Base-by-base conservation (phyloP, 2,113 vertebrate species). In the Calidris pugnax region DNA sequence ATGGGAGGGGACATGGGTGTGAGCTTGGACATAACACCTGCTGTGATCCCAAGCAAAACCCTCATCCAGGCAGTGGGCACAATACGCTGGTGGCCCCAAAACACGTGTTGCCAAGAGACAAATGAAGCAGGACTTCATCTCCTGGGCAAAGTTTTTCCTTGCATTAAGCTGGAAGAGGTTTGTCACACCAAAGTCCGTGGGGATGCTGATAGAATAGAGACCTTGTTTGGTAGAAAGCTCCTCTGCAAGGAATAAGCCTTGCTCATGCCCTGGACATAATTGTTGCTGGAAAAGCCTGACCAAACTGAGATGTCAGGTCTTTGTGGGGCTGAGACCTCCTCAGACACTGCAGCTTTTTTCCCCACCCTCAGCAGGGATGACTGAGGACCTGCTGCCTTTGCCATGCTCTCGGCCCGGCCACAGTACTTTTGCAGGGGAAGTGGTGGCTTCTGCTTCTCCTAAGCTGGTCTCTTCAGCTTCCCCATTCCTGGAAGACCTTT, bases 391-490 rank as follows among this genome's bases (percentile, higher is more conserved):
- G 35, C 47, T 39, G 26, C n/a, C 35, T 37, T 32, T 51, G 66
- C 37, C 2, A 5, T 53, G 71, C 72, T 59, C 26, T 72, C 0
- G 0, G 63, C 16, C 3, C 0, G 0, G 43, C 73, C 12, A 0
- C 85, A 50, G 88, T 72, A 75, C 33, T 78, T 90, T 10, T 77
- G 51, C 47, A 90, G 72, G 59, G 68, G 78, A 91, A 96, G 51
- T 14, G 3, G 41, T 2, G 23, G 35, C 63, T 86, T 94, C 93
- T 14, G 50, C 14, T 87, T 71, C 39, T 81, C 68, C 76, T 22
- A 56, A 78, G 72, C 79, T 79, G 43, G 7, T 56, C 10, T 30
- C 48, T 83, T 20, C 16, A 21, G 77, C 73, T 90, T 95, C 88
- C 68, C 50, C 43, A 76, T 90, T 94, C 68, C 68, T 95, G 90